Evolutionary conservation across 2,113 vertebrate genomes (phyloP).

Genomic region (Sigmodon hispidus): DNA sequence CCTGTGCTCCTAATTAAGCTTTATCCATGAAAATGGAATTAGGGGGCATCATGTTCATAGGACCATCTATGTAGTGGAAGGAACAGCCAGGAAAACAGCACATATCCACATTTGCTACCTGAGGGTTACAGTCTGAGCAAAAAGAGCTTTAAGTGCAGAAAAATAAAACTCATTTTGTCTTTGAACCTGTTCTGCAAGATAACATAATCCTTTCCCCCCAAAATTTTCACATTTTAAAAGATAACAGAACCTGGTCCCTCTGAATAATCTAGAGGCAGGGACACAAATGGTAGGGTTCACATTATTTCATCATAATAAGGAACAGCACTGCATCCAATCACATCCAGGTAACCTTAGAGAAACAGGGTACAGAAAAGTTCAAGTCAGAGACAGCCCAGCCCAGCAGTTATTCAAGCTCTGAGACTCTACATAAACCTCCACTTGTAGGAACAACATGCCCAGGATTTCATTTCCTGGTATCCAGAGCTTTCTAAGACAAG

Average conservation of each 20-base stretch:
- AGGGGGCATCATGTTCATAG: neutral
- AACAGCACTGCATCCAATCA: neutral
- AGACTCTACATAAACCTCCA: neutral
- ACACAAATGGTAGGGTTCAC: neutral
- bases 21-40: neutral
- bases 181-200: neutral
- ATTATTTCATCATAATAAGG: neutral
- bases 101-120: neutral
- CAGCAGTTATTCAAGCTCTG: neutral
- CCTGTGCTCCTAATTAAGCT: neutral
- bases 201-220: neutral
- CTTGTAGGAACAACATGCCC: neutral
- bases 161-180: neutral
- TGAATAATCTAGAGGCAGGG: slow-evolving; percentile 29
- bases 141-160: neutral
- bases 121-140: neutral
- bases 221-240: slow-evolving; percentile 1
- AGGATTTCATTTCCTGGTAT: neutral
- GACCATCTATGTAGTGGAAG: neutral
- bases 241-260: neutral
- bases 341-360: neutral
- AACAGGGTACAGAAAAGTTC: neutral
- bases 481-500: slow-evolving; percentile 2
- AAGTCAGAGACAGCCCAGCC: neutral
- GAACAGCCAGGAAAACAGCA: neutral